Conservation (phyloP, 2,797 vertebrate genomes). For the Glossophaga mutica region DNA sequence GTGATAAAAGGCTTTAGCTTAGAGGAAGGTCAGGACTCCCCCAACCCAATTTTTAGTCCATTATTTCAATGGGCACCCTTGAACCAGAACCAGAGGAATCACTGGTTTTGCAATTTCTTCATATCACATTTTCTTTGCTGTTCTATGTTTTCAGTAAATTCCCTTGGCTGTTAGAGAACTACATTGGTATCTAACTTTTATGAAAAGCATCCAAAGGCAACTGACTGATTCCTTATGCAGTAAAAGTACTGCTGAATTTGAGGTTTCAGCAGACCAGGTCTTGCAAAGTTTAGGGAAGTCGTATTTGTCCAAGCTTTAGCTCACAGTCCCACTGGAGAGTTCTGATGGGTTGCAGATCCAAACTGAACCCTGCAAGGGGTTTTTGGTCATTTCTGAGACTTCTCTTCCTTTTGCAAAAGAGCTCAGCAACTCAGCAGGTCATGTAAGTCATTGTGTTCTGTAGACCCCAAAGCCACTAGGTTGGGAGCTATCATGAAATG, state of each 20-base stretch:
- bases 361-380: neutral
- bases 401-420: neutral
- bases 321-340: neutral
- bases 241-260: neutral
- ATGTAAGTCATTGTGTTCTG: neutral
- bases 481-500: neutral
- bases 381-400: neutral
- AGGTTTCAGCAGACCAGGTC: neutral
- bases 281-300: neutral
- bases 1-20: neutral
- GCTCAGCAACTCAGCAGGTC: neutral
- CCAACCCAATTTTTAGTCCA: neutral
- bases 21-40: neutral
- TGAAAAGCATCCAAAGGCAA: neutral
- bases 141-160: neutral
- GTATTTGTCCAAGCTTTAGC: neutral
- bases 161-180: neutral
- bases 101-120: neutral
- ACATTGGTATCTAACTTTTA: neutral
- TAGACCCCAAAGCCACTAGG: neutral
- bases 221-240: neutral
- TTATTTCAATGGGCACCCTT: neutral
- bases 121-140: neutral
- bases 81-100: conserved; percentile 1
- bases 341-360: neutral